These are phyloP conservation scores for Chrysemys picta DNA, from an alignment of 2,113 vertebrate species.

Conservation along the genomic window DNA sequence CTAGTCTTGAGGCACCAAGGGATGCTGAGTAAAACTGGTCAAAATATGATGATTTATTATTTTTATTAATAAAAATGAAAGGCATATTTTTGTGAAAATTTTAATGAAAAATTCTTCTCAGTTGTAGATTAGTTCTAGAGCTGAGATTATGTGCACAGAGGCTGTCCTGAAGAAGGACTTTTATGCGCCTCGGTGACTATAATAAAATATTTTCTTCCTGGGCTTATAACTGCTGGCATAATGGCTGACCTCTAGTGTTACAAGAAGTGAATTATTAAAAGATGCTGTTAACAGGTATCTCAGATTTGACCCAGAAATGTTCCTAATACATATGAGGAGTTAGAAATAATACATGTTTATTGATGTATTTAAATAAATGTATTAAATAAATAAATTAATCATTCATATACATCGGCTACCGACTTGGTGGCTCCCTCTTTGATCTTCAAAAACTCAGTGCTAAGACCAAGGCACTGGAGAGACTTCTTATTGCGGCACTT, in stretches of 20 bases:
- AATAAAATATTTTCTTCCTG: background rate
- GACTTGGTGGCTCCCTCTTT: too few species aligned
- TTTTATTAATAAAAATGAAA: background rate
- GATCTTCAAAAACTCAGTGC: too few species aligned
- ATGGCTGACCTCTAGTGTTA: background rate
- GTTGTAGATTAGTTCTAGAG: background rate
- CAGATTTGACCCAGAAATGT: background rate
- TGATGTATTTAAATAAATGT: too few species aligned
- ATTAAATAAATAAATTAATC: too few species aligned
- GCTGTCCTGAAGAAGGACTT: background rate
- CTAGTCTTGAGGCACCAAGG: rapidly evolving
- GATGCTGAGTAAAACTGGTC: background rate
- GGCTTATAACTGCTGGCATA: background rate
- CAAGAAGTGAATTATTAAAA: background rate
- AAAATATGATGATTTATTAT: rapidly evolving
- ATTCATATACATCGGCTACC: too few species aligned
- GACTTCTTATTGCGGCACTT: too few species aligned
- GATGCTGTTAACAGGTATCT: background rate
- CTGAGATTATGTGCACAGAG: background rate
- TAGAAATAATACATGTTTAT: background rate
- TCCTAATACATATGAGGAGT: background rate
- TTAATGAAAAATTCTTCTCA: background rate
- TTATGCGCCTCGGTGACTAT: background rate
- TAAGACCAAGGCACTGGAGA: too few species aligned
- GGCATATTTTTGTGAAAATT: background rate